phyloP scores from a whole-genome alignment of 2,797 vertebrate genomes.

The Melanotaenia parkinsoni region DNA sequence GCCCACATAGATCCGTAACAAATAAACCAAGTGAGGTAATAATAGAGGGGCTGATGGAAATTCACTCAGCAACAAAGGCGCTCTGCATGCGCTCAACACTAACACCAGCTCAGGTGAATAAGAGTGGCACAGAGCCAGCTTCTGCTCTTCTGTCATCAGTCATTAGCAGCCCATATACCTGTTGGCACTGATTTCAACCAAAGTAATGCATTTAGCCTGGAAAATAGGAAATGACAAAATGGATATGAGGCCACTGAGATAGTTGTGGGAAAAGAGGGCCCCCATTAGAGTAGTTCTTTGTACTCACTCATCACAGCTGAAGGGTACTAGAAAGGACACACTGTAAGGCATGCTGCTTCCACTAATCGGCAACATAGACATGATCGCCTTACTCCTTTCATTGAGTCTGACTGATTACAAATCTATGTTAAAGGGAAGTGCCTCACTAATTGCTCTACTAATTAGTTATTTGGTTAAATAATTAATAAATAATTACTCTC shows the following conservation, averaged over 20 bases:
- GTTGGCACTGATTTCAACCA: constrained; percentile 44
- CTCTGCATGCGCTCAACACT: constrained; percentile 23
- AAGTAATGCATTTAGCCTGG: constrained; percentile 46
- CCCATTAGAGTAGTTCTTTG: constrained; percentile 65
- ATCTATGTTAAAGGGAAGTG: constrained; percentile 46
- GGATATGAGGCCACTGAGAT: constrained; percentile 53
- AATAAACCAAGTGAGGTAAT: constrained; percentile 51
- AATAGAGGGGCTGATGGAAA: constrained; percentile 44
- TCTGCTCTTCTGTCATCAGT: constrained; percentile 46
- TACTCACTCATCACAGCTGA: constrained; percentile 68
- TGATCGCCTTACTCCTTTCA: constrained; percentile 63
- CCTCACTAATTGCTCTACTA: constrained; percentile 59
- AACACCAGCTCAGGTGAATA: constrained; percentile 39
- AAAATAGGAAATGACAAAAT: constrained; percentile 48
- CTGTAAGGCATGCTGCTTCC: constrained; percentile 66
- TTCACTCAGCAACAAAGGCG: constrained; percentile 29
- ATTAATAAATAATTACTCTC: constrained; percentile 41
- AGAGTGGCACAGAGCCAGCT: constrained; percentile 22
- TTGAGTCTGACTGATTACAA: constrained; percentile 51
- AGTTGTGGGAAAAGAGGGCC: constrained; percentile 72
- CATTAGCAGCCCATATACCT: constrained; percentile 54
- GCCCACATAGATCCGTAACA: constrained; percentile 47
- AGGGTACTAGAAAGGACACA: constrained; percentile 70
- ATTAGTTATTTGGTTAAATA: constrained; percentile 55
- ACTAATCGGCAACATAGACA: constrained; percentile 68